Evolutionary conservation across 2,888 invertebrate genomes (phyloP).

Genomic region (Notodonta dromedarius): DNA sequence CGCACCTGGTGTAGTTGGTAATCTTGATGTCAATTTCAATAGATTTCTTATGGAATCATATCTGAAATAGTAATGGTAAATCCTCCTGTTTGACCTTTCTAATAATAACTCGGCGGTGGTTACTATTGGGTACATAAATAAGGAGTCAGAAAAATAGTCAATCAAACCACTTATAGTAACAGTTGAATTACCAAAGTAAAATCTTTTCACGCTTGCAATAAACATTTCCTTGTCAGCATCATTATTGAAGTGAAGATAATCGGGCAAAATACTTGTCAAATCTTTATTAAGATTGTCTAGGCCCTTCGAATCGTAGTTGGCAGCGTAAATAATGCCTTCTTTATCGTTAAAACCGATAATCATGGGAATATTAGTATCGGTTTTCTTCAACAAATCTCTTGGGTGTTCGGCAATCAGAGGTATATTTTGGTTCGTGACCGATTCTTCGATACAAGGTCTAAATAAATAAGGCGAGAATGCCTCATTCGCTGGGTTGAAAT

Average conservation of each 20-base stretch:
- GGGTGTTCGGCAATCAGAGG: slow-evolving; percentile 38
- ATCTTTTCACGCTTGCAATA: slow-evolving; percentile 27
- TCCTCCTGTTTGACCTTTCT: slow-evolving; percentile 20
- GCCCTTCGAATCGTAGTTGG: slow-evolving; percentile 32
- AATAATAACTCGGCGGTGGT: slow-evolving; percentile 28
- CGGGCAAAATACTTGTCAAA: slow-evolving; percentile 37
- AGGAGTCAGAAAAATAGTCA: slow-evolving; percentile 48
- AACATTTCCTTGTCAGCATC: slow-evolving; percentile 29
- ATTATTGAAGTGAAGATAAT: slow-evolving; percentile 34
- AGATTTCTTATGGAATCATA: slow-evolving; percentile 48
- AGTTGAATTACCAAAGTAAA: slow-evolving; percentile 43
- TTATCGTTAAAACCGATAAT: slow-evolving; percentile 51
- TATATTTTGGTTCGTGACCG: slow-evolving; percentile 9
- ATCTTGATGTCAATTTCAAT: slow-evolving; percentile 32
- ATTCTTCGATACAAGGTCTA: slow-evolving; percentile 42
- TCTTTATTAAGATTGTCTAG: slow-evolving; percentile 24
- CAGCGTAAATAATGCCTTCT: slow-evolving; percentile 50
- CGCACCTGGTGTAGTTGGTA: slow-evolving; percentile 37
- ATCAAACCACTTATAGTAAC: slow-evolving; percentile 33
- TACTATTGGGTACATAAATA: slow-evolving; percentile 37
- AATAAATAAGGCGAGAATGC: slow-evolving; percentile 36
- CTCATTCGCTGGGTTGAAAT: slow-evolving; percentile 32
- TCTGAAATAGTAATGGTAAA: slow-evolving; percentile 51
- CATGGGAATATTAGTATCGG: slow-evolving; percentile 28
- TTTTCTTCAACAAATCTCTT: slow-evolving; percentile 30